phyloP scores from a whole-genome alignment of 2,797 vertebrate species.

The Sebastiscus albofasciatus region DNA sequence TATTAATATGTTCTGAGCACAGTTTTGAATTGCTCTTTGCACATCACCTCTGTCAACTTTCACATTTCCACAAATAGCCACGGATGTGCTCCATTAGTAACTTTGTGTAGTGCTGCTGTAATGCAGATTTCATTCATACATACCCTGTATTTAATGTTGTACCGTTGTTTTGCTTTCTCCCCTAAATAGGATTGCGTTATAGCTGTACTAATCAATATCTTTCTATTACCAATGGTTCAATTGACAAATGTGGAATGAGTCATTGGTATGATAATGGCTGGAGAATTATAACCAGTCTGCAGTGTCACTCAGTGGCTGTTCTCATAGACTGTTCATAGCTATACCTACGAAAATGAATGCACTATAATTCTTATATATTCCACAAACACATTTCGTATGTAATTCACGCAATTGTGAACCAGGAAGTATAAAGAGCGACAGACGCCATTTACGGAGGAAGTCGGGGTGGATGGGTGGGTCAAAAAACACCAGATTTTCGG shows the following conservation, averaged over 20 bases:
- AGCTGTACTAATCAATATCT: not conserved
- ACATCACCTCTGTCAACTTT: not conserved
- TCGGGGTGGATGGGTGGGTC: too few species aligned
- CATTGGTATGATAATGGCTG: not conserved
- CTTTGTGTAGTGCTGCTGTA: not conserved
- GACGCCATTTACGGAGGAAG: too few species aligned
- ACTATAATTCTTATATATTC: too few species aligned
- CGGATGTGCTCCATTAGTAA: not conserved
- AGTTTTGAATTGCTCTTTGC: not conserved
- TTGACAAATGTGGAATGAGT: not conserved
- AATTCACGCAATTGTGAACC: too few species aligned
- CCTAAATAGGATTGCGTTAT: not conserved
- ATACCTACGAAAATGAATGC: too few species aligned
- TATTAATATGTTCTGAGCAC: not conserved
- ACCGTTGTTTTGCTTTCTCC: not conserved
- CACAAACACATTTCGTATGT: too few species aligned
- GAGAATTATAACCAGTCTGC: not conserved
- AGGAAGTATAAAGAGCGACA: too few species aligned
- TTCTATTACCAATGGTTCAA: not conserved
- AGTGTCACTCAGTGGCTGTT: not conserved
- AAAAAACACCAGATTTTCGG: too few species aligned
- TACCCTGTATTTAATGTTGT: not conserved
- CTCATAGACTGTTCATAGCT: too few species aligned
- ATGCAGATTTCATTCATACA: not conserved
- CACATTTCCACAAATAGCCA: not conserved